Conservation (phyloP, 1,140 invertebrate genomes). For the Rhyacophila brunnea region DNA sequence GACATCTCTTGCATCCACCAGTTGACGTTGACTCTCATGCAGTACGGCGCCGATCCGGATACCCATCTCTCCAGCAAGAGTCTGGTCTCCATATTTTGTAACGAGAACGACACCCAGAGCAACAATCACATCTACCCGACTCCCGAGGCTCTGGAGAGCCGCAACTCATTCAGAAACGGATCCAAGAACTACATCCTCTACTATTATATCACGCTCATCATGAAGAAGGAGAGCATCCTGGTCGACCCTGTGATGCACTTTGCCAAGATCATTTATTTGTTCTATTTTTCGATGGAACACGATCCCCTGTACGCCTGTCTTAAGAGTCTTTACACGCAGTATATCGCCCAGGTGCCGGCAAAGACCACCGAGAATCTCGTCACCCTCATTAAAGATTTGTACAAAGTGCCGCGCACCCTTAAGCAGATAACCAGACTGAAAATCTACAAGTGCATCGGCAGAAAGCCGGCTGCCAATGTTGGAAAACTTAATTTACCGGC, state of each 20-base stretch:
- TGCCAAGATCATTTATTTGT: slow-evolving; percentile 64
- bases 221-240: slow-evolving; percentile 66
- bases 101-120: slow-evolving; percentile 26
- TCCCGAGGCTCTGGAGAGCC: slow-evolving; percentile 22
- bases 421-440: slow-evolving; percentile 66
- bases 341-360: slow-evolving; percentile 65
- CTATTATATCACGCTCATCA: slow-evolving; percentile 68
- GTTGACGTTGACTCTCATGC: slow-evolving; percentile 64
- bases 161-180: slow-evolving; percentile 61
- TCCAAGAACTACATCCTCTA: slow-evolving; percentile 65
- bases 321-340: slow-evolving; percentile 62
- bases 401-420: slow-evolving; percentile 61
- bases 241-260: slow-evolving; percentile 63
- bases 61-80: slow-evolving; percentile 46
- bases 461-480: slow-evolving; percentile 62
- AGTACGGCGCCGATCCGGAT: slow-evolving; percentile 67
- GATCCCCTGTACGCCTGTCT: slow-evolving; percentile 62
- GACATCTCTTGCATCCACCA: slow-evolving; percentile 71
- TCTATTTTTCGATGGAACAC: slow-evolving; percentile 69
- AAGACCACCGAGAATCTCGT: slow-evolving; percentile 61
- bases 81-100: slow-evolving; percentile 30
- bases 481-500: slow-evolving; percentile 67
- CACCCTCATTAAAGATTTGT: slow-evolving; percentile 59
- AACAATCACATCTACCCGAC: slow-evolving; percentile 22
- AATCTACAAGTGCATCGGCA: slow-evolving; percentile 62